These are phyloP conservation scores for Drosophila prolongata DNA, from an alignment of 2,888 invertebrate species.

Conservation along the genomic window DNA sequence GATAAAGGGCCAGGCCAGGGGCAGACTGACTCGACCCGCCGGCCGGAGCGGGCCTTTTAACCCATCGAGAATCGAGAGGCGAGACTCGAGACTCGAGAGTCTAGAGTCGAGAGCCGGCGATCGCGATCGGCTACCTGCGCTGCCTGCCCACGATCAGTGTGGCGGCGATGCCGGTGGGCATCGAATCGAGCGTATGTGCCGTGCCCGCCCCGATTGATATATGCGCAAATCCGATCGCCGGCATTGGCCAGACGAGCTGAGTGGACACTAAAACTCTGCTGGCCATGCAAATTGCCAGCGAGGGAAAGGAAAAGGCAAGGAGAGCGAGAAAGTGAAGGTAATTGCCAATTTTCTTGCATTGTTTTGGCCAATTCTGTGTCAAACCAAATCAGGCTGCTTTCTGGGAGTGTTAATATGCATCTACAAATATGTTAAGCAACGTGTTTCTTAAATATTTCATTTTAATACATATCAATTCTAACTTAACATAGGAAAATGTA, in stretches of 20 bases:
- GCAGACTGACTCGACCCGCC: slow-evolving; percentile 67
- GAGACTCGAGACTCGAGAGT: background rate
- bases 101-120: slow-evolving; percentile 2
- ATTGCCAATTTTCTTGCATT: slow-evolving; percentile 4
- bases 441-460: too few species aligned
- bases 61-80: slow-evolving; percentile 22
- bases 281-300: slow-evolving; percentile 24
- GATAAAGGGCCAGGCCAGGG: slow-evolving; percentile 63
- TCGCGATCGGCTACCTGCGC: slow-evolving; percentile 28
- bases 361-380: background rate
- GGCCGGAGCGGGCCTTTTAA: slow-evolving; percentile 64
- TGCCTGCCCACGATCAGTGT: slow-evolving; percentile 13
- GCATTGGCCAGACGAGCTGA: slow-evolving; percentile 38
- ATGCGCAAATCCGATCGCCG: slow-evolving; percentile 19
- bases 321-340: slow-evolving; percentile 9
- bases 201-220: slow-evolving; percentile 12
- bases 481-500: too few species aligned
- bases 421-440: too few species aligned
- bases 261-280: slow-evolving; percentile 40
- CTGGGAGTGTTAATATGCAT: background rate
- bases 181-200: slow-evolving; percentile 8
- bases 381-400: background rate
- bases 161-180: slow-evolving; percentile 7
- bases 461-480: too few species aligned
- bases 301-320: background rate